Conservation (phyloP, 2,797 vertebrate species). For the Amblyopsis hoosieri region DNA sequence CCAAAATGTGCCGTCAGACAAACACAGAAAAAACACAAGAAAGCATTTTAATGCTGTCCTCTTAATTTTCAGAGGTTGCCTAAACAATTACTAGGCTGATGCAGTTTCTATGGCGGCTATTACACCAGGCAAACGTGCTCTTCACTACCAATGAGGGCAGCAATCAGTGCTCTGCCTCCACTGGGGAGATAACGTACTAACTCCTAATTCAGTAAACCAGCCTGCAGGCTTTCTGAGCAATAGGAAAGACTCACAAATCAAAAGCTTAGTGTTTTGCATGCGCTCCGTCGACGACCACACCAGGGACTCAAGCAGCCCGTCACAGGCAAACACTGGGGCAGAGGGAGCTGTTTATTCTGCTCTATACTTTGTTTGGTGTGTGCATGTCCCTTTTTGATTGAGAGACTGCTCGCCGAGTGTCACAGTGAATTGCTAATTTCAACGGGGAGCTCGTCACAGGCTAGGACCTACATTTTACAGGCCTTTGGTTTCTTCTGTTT, state of each 20-base stretch:
- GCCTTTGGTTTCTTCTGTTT: slow-evolving; percentile 8
- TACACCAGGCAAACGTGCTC: slow-evolving; percentile 71
- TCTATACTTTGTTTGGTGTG: slow-evolving; percentile 55
- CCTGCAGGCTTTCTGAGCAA: slow-evolving; percentile 61
- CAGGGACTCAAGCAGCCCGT: slow-evolving; percentile 40
- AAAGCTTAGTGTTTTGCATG: slow-evolving; percentile 59
- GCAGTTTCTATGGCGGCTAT: slow-evolving; percentile 76
- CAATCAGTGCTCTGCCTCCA: slow-evolving; percentile 68
- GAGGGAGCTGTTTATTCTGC: slow-evolving; percentile 59
- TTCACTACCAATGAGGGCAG: slow-evolving; percentile 69
- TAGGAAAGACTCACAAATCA: slow-evolving; percentile 66
- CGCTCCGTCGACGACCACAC: slow-evolving; percentile 43
- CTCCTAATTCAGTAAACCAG: slow-evolving; percentile 74
- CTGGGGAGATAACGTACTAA: slow-evolving; percentile 71
- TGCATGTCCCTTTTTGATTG: slow-evolving; percentile 54
- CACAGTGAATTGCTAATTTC: slow-evolving; percentile 48
- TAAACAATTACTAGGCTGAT: slow-evolving; percentile 77
- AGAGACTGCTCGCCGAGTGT: slow-evolving; percentile 42
- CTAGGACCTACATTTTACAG: slow-evolving; percentile 9
- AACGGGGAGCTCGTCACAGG: slow-evolving; percentile 30
- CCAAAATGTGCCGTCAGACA: slow-evolving; percentile 41
- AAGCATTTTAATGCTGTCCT: slow-evolving; percentile 64
- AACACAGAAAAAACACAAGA: slow-evolving; percentile 35
- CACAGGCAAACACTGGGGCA: slow-evolving; percentile 56
- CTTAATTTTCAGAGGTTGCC: slow-evolving; percentile 73